Conservation (phyloP, 2,797 vertebrate genomes). For the Brachyrhaphis roseni region DNA sequence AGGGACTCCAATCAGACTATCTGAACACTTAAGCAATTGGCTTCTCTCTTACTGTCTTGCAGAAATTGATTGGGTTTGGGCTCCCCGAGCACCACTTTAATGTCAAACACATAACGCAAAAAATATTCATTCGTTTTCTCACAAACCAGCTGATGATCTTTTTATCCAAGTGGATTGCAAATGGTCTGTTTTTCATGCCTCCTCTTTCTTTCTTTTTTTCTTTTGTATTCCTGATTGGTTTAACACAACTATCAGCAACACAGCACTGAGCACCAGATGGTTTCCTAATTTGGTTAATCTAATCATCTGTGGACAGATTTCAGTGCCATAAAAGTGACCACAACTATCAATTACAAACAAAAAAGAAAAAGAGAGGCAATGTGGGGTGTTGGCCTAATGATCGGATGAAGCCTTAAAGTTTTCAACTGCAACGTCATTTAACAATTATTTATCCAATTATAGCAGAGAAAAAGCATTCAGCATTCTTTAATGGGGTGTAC, state of each 20-base stretch:
- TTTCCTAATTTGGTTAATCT: conserved; percentile 51
- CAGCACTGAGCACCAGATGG: conserved; percentile 48
- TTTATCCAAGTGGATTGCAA: conserved; percentile 43
- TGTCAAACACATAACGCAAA: conserved; percentile 76
- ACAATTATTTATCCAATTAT: conserved; percentile 49
- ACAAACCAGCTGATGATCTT: conserved; percentile 53
- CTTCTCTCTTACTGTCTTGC: conserved; percentile 59
- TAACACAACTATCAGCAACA: conserved; percentile 24
- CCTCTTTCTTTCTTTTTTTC: not conserved
- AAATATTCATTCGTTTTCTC: conserved; percentile 54
- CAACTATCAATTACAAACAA: conserved; percentile 18
- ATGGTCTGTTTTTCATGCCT: conserved; percentile 3
- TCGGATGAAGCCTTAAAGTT: conserved; percentile 39
- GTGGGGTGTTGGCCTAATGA: conserved; percentile 46
- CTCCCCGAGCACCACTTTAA: conserved; percentile 74
- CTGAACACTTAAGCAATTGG: conserved; percentile 76
- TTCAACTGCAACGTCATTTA: conserved; percentile 39
- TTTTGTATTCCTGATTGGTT: conserved; percentile 36
- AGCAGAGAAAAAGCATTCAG: conserved; percentile 44
- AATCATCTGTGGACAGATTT: conserved; percentile 52
- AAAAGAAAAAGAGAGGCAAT: conserved; percentile 32
- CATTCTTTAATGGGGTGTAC: conserved; percentile 29
- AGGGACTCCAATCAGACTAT: conserved; percentile 77
- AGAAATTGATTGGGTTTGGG: conserved; percentile 76
- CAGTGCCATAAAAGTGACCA: conserved; percentile 29